Evolutionary conservation across 2,113 vertebrate genomes (phyloP).

Genomic region (Psettodes erumei): DNA sequence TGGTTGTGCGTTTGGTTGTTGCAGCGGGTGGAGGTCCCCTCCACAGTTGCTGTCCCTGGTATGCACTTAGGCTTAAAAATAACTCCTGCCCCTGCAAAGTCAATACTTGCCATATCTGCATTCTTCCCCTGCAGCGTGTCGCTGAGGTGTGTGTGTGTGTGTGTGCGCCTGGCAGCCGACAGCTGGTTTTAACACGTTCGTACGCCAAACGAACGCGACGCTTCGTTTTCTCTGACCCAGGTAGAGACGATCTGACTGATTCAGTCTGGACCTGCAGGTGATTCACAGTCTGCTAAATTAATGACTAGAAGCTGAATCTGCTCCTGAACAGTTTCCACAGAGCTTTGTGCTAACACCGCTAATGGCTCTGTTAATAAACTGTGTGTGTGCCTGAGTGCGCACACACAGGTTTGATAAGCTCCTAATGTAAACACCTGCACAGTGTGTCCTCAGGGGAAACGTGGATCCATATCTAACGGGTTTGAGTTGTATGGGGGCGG

Average conservation of each 20-base stretch:
- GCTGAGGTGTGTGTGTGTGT: conserved; percentile 51
- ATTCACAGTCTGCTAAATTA: too few species aligned
- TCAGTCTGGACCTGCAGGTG: too few species aligned
- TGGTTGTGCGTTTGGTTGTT: neutral
- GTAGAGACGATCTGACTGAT: too few species aligned
- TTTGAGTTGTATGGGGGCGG: too few species aligned
- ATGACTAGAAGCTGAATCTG: too few species aligned
- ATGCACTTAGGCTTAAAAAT: conserved; percentile 79
- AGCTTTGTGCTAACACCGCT: neutral
- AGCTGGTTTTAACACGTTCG: neutral
- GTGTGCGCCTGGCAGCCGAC: conserved; percentile 20
- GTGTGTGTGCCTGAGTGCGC: too few species aligned
- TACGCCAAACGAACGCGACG: too few species aligned
- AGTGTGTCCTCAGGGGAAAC: too few species aligned
- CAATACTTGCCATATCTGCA: conserved; percentile 78
- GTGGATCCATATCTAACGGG: too few species aligned
- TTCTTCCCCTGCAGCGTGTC: conserved; percentile 56
- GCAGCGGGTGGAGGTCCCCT: neutral
- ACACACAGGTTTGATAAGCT: too few species aligned
- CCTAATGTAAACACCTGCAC: too few species aligned
- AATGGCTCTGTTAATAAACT: neutral
- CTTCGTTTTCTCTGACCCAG: too few species aligned
- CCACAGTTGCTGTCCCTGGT: conserved; percentile 79
- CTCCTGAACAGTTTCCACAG: neutral
- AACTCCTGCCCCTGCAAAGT: conserved; percentile 70